Conservation (phyloP, 2,888 invertebrate genomes). For the Malthinus seriepunctatus region DNA sequence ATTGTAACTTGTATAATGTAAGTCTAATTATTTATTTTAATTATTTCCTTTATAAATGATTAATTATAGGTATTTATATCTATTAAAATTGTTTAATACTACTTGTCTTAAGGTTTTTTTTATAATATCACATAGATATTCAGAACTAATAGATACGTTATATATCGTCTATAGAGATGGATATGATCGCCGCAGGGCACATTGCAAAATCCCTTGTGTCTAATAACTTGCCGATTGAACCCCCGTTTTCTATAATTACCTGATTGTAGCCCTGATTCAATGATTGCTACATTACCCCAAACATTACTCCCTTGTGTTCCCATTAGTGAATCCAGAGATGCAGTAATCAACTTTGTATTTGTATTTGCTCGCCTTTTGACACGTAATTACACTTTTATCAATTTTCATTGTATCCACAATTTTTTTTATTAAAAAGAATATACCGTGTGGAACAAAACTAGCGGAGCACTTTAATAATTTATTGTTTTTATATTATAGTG, state of each 20-base stretch:
- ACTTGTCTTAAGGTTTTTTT: no score
- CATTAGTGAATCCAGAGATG: constrained; percentile 37
- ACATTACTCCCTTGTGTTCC: constrained; percentile 46
- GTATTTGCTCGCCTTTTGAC: constrained; percentile 37
- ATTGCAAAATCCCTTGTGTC: constrained; percentile 39
- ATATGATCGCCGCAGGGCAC: constrained; percentile 14
- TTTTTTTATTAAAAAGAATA: no score
- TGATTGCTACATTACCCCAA: constrained; percentile 49
- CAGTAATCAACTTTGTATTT: constrained; percentile 42
- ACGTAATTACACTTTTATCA: constrained; percentile 27
- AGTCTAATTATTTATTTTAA: no score
- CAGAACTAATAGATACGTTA: background rate
- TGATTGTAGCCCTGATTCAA: constrained; percentile 51
- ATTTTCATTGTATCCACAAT: no score
- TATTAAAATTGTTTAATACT: no score
- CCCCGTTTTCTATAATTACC: constrained; percentile 52
- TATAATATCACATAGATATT: no score
- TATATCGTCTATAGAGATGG: background rate
- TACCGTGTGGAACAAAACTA: no score
- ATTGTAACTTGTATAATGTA: no score
- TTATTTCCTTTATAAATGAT: no score
- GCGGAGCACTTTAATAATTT: no score
- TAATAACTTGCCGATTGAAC: constrained; percentile 49
- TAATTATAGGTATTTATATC: no score
- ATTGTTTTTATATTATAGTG: no score